Evolutionary conservation across 2,113 vertebrate species (phyloP).

Genomic region (Chlamydotis undulata): DNA sequence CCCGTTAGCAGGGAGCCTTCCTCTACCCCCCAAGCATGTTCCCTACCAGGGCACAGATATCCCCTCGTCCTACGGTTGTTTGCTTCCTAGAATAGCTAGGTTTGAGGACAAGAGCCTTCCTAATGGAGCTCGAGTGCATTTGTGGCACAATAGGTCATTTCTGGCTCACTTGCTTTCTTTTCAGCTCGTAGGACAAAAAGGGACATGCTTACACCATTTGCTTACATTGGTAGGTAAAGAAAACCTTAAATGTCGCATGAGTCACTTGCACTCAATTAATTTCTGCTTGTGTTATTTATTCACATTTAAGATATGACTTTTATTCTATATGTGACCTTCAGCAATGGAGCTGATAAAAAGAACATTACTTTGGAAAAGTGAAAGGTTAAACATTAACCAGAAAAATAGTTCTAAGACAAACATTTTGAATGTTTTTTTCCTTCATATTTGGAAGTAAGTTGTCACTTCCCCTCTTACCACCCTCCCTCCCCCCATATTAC

Average conservation of each 20-base stretch:
- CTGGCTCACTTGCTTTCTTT: conserved; percentile 54
- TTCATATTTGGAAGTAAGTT: conserved; percentile 42
- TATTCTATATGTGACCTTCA: conserved; percentile 69
- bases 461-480: not conserved
- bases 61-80: not conserved
- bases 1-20: not conserved
- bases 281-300: conserved; percentile 66
- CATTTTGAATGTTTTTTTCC: conserved; percentile 58
- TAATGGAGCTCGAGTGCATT: conserved; percentile 23
- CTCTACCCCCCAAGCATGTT: not conserved
- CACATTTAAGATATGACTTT: conserved; percentile 62
- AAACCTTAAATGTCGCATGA: conserved; percentile 51
- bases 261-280: conserved; percentile 61
- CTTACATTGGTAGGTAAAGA: conserved; percentile 71
- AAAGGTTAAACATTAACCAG: conserved; percentile 72
- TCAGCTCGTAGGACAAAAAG: conserved; percentile 46
- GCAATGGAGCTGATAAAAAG: conserved; percentile 68
- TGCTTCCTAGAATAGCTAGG: conserved; percentile 15
- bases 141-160: conserved; percentile 20
- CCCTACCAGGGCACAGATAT: not conserved
- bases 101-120: not conserved
- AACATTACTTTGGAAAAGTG: conserved; percentile 65
- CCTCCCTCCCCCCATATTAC: not conserved
- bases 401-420: conserved; percentile 75
- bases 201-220: conserved; percentile 65